Base-by-base conservation (phyloP, 2,113 vertebrate species). In the Etheostoma spectabile region DNA sequence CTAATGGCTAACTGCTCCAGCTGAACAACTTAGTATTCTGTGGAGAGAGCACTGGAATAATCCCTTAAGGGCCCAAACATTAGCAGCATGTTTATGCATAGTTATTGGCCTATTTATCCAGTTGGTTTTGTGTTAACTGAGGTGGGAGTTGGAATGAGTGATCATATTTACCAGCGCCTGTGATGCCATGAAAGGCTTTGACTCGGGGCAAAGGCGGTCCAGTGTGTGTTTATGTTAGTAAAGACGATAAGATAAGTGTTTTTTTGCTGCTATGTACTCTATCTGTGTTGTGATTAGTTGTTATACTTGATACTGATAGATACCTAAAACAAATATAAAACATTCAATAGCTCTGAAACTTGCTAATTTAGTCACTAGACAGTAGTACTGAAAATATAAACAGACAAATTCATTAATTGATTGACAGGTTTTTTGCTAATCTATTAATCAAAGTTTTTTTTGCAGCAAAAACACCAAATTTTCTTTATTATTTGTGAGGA, bases 31-130 rank as follows among this genome's bases (percentile, higher is more conserved):
- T 78, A 65, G 84, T 86, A 91, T 92, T 84, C 86, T 71, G 72
- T 45, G 8, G 65, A 70, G 64, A 64, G 66, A 86, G 82, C 61
- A 22, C n/a, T 62, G 74, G 49, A 74, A 74, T 11, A 65, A 86
- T 90, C 85, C 90, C 90, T 89, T n/a, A 67, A 79, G 86, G 92
- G 88, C 79, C 75, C 49, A 48, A 84, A 84, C 86, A 93, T 93
- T 94, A 93, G 87, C 81, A 0, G 62, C 85, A 88, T 93, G 89
- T 92, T 91, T 89, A 92, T 86, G 84, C 82, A 77, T 62, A 67
- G 68, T 90, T 90, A 92, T 91, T 86, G 74, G 88, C 77, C 82
- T 90, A 86, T 91, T 93, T 91, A 90, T 87, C 83, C 71, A 77
- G 66, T 86, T 88, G 88, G 53, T 82, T 89, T 90, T 86, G 82